Evolutionary conservation across 2,888 invertebrate species (phyloP).

Genomic region (Aphrophora alni): DNA sequence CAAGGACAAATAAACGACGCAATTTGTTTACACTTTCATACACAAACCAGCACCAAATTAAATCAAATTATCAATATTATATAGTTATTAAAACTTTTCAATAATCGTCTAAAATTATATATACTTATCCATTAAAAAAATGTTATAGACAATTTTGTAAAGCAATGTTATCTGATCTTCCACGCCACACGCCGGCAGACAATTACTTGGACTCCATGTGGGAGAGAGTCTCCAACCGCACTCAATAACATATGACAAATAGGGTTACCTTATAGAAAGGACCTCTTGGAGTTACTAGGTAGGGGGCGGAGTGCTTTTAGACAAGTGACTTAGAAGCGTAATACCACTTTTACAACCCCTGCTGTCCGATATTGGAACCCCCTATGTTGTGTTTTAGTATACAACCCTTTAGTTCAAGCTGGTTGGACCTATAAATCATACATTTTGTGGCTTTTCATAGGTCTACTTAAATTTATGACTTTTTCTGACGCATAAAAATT

Average conservation of each 20-base stretch:
- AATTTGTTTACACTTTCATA: too few species aligned
- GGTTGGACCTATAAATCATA: neutral
- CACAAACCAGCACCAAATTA: too few species aligned
- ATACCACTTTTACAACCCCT: neutral
- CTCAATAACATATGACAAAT: neutral
- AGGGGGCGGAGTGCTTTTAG: neutral
- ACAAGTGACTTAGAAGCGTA: neutral
- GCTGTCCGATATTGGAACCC: slow-evolving; percentile 9
- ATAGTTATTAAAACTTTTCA: too few species aligned
- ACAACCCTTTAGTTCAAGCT: neutral
- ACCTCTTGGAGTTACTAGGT: neutral
- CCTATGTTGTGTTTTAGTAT: neutral
- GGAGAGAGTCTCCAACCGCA: neutral
- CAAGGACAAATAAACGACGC: too few species aligned
- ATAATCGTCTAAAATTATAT: too few species aligned
- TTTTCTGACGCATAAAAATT: neutral
- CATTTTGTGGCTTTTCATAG: neutral
- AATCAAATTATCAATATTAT: too few species aligned
- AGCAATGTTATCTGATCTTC: too few species aligned
- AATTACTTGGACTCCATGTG: neutral
- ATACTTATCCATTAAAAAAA: too few species aligned
- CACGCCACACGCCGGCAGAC: neutral
- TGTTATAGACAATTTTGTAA: too few species aligned
- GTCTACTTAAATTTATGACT: neutral
- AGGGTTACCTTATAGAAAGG: neutral